Conservation (phyloP, 2,113 vertebrate species). For the Poeciliopsis occidentalis region DNA sequence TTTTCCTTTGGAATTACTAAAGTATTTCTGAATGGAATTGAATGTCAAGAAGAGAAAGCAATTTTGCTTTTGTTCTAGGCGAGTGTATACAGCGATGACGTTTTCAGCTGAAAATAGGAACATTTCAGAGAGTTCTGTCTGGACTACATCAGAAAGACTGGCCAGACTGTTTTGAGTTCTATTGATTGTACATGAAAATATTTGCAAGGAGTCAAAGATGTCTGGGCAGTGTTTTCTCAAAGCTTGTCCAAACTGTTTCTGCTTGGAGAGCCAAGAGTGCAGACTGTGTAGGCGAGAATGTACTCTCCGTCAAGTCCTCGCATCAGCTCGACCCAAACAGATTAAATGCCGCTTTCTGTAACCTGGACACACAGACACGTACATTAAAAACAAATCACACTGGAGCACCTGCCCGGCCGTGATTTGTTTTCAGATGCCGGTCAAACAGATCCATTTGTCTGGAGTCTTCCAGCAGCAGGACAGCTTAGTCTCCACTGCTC, state of each 20-base stretch:
- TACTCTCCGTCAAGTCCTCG: conserved; percentile 16
- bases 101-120: background rate
- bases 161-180: background rate
- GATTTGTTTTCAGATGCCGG: conserved; percentile 79
- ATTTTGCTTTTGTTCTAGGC: background rate
- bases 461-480: conserved; percentile 58
- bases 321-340: conserved; percentile 42
- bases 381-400: conserved; percentile 51
- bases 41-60: too few relatives aligned
- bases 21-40: too few relatives aligned
- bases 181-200: background rate
- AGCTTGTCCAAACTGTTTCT: background rate
- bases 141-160: background rate
- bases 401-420: conserved; percentile 36
- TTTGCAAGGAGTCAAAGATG: conserved; percentile 4
- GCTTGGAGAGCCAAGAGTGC: background rate
- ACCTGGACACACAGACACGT: background rate
- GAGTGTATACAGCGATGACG: background rate
- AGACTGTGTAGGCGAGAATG: background rate
- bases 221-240: background rate
- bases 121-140: background rate
- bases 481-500: conserved; percentile 49
- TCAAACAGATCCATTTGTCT: conserved; percentile 73
- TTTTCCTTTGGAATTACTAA: too few relatives aligned
- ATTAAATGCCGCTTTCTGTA: conserved; percentile 48